These are phyloP conservation scores for Lomographa bimaculata DNA, from an alignment of 2,888 invertebrate species.

Conservation along the genomic window DNA sequence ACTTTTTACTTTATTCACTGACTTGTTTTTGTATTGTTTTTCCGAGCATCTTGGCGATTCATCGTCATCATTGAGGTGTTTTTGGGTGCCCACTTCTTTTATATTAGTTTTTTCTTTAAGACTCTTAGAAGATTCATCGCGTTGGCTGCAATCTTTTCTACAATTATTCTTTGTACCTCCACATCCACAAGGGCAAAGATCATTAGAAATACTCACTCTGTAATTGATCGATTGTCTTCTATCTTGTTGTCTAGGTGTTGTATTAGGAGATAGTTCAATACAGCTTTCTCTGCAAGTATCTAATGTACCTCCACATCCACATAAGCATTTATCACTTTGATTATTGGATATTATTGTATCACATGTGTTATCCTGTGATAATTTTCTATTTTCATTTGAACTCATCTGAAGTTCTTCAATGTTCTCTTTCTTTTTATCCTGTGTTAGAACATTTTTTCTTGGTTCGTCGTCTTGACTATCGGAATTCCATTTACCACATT, in stretches of 20 bases:
- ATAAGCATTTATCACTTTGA: slow-evolving; percentile 15
- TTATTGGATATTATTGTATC: too few relatives aligned
- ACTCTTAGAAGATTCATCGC: neutral
- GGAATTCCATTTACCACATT: too few relatives aligned
- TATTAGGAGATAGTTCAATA: neutral
- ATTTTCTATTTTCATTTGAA: too few relatives aligned
- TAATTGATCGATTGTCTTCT: too few relatives aligned
- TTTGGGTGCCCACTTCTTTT: slow-evolving; percentile 37
- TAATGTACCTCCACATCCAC: slow-evolving; percentile 18
- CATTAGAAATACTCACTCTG: neutral
- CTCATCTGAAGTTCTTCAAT: too few relatives aligned
- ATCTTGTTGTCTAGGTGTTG: neutral
- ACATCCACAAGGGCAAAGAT: slow-evolving; percentile 21
- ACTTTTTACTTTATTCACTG: slow-evolving; percentile 9
- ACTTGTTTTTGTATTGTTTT: slow-evolving; percentile 1
- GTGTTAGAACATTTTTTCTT: too few relatives aligned
- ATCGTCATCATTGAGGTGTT: slow-evolving; percentile 13
- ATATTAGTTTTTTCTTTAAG: slow-evolving; percentile 1
- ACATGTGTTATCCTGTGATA: too few relatives aligned
- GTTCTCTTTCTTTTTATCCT: too few relatives aligned
- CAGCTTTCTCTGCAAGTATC: slow-evolving; percentile 6
- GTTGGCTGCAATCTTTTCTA: slow-evolving; percentile 5
- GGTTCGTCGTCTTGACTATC: too few relatives aligned
- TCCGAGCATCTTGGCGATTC: slow-evolving; percentile 1
- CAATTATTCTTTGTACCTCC: slow-evolving; percentile 12